Base-by-base conservation (phyloP, 2,888 invertebrate genomes). In the Stictocephala bisonia region DNA sequence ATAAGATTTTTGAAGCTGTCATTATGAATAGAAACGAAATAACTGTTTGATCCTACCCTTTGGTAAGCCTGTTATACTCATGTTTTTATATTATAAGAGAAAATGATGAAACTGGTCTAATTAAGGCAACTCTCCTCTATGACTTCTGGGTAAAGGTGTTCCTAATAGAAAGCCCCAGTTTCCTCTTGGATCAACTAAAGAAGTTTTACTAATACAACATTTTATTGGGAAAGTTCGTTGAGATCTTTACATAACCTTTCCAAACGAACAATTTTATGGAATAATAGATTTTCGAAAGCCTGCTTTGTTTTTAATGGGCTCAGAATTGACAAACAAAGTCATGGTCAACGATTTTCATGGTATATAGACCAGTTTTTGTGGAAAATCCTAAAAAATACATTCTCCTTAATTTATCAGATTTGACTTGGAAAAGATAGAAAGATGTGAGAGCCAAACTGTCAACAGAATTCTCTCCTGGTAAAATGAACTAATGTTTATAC, bases 301-400 rank as follows among this genome's bases (percentile, higher is more conserved):
- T 2, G 75, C 85, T 0, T 79, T 89, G n/a, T 82, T 86, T 31
- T 76, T 89, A 0, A 80, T 86, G 75, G 88, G 89, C 80, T 85
- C 87, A 3, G 88, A 89, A 3, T 79, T 90, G 15, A 86, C 90
- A 6, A 89, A 88, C 81, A 84, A 85, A 35, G 82, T 90, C 6
- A 84, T 86, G 72, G 86, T 89, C 27, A 85, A 87, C 72, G 88
- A 89, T 79, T 88, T 88, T 80, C 88, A 89, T 89, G 78, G 84
- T 86, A 13, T 88, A 89, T 76, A 82, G 88, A 29, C 84, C 83
- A 58, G 78, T 83, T 4, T 76, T 87, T 2, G 82, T 80, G 69
- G 81, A 82, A 15, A 83, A 81, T 22, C 83, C 84, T 6, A 44
- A 44, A 2, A 44, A 64, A 26, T 64, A 64, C 22, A 64, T 64